These are phyloP conservation scores for Pampus argenteus DNA, from an alignment of 2,797 vertebrate species.

Conservation along the genomic window DNA sequence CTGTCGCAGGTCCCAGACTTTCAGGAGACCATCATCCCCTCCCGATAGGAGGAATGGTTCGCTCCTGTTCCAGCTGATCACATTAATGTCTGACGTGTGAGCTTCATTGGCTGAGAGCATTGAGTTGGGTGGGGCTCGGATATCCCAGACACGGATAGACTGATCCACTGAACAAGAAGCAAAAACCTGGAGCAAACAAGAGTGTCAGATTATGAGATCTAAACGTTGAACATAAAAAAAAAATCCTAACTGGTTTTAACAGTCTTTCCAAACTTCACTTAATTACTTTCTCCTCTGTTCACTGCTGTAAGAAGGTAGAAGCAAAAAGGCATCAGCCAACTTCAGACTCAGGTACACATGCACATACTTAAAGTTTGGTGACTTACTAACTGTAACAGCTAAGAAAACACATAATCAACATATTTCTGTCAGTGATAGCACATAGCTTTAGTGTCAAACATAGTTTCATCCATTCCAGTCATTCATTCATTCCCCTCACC, in stretches of 20 bases:
- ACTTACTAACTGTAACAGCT: background rate
- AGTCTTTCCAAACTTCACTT: background rate
- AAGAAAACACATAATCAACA: background rate
- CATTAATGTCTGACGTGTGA: conserved; percentile 90
- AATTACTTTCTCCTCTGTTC: background rate
- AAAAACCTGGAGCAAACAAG: conserved; percentile 85
- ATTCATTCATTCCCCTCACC: conserved; percentile 31
- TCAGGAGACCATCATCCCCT: conserved; percentile 91
- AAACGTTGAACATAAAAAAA: conserved; percentile 7
- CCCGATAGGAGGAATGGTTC: conserved; percentile 94
- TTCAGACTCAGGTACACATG: background rate
- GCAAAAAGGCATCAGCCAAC: background rate
- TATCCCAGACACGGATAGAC: conserved; percentile 92
- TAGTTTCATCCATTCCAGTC: conserved; percentile 22
- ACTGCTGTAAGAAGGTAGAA: background rate
- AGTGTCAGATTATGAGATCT: background rate
- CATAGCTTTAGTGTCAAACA: conserved; percentile 3
- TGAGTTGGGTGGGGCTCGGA: conserved; percentile 89
- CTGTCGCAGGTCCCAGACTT: conserved; percentile 93
- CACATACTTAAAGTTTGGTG: conserved; percentile 31
- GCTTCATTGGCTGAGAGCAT: conserved; percentile 89
- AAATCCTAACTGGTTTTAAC: background rate
- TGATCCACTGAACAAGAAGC: conserved; percentile 92
- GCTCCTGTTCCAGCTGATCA: conserved; percentile 91
- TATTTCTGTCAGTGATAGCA: background rate